A percentile compares a stretch with the other conserved stretches of the same genome.
These are phyloP conservation scores for Ambastaia sidthimunki DNA, from an alignment of 2,797 vertebrate species.

Conservation along the genomic window DNA sequence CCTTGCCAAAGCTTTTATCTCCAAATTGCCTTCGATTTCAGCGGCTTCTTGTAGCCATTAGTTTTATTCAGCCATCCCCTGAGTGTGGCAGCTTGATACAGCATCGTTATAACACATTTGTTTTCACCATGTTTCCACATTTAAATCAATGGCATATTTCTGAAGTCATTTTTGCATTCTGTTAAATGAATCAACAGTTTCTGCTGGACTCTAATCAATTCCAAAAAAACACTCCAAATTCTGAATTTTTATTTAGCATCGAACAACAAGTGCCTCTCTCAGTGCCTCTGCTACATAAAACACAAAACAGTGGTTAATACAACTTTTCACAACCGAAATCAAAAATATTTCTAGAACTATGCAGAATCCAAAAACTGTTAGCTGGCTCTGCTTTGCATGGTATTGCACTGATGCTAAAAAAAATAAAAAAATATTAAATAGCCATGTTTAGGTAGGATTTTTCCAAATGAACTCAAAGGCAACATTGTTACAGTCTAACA, in stretches of 20 bases:
- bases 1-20: conserved; percentile 50
- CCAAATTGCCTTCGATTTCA: conserved; percentile 45
- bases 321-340: too few species aligned
- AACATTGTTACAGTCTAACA: not conserved
- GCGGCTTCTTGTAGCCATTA: conserved; percentile 42
- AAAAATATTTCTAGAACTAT: too few species aligned
- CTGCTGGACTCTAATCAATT: conserved; percentile 2
- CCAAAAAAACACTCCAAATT: not conserved
- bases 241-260: not conserved
- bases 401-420: too few species aligned
- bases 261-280: not conserved
- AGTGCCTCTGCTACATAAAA: too few species aligned
- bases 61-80: conserved; percentile 33
- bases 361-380: too few species aligned
- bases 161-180: conserved; percentile 9
- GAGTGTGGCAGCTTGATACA: conserved; percentile 31
- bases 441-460: not conserved
- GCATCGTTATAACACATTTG: conserved; percentile 11
- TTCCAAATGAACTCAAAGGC: not conserved
- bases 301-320: too few species aligned
- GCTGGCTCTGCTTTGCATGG: too few species aligned
- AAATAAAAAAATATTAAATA: too few species aligned
- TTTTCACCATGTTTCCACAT: conserved; percentile 2
- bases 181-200: not conserved
- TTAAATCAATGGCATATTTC: conserved; percentile 39